phyloP scores from a whole-genome alignment of 1,140 invertebrate genomes.

The Glomeris maerens region DNA sequence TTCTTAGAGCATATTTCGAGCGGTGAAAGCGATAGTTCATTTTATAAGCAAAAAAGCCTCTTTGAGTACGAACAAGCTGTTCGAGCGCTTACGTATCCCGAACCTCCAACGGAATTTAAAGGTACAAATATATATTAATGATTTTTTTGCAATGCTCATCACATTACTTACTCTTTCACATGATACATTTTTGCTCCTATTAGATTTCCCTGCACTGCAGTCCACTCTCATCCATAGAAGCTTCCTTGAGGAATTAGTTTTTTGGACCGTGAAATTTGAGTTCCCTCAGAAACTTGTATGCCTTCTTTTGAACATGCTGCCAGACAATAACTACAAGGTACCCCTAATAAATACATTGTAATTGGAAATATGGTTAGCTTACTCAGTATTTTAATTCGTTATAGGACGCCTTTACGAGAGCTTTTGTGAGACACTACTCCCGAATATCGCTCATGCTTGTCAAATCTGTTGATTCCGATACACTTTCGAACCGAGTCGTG shows the following conservation, averaged over 20 bases:
- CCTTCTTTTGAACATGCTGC: constrained; percentile 86
- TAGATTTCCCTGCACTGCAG: constrained; percentile 64
- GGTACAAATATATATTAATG: too few species aligned
- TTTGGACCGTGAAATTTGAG: constrained; percentile 95
- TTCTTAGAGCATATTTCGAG: too few species aligned
- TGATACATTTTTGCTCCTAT: too few species aligned
- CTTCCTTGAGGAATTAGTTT: constrained; percentile 87
- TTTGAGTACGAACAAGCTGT: too few species aligned
- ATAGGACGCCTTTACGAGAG: constrained; percentile 74
- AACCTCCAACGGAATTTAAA: too few species aligned
- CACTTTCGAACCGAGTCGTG: constrained; percentile 83
- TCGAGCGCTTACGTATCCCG: too few species aligned
- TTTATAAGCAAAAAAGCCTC: too few species aligned
- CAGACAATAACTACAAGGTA: constrained; percentile 88
- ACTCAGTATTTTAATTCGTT: constrained; percentile 22
- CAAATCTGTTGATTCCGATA: constrained; percentile 67
- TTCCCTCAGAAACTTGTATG: constrained; percentile 95
- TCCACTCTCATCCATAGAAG: constrained; percentile 66
- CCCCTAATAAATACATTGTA: constrained; percentile 1
- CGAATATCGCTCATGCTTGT: constrained; percentile 83
- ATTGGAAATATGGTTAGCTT: constrained; percentile 4
- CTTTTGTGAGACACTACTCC: constrained; percentile 91
- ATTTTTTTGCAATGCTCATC: too few species aligned
- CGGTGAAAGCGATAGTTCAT: too few species aligned
- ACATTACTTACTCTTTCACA: too few species aligned